Evolutionary conservation across 1,140 invertebrate species (phyloP).

Genomic region (Acromyrmex charruanus): DNA sequence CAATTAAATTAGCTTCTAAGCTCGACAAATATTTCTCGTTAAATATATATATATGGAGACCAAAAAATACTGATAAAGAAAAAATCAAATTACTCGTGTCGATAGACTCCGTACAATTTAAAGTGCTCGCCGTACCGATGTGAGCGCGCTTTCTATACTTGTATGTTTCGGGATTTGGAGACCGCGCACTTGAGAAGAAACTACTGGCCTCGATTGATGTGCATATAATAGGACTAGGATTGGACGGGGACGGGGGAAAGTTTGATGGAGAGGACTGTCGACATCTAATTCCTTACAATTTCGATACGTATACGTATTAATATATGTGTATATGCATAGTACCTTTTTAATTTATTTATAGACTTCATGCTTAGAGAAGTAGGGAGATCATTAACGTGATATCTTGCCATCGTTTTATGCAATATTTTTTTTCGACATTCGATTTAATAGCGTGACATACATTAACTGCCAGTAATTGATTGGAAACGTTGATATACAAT

Average conservation of each 20-base stretch:
- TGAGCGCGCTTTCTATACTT: conserved; percentile 64
- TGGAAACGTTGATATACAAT: conserved; percentile 48
- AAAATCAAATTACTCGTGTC: conserved; percentile 9
- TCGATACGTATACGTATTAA: conserved; percentile 83
- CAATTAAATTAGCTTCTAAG: conserved; percentile 8
- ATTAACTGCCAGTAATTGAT: conserved; percentile 47
- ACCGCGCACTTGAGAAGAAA: conserved; percentile 56
- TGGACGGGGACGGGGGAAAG: conserved; percentile 61
- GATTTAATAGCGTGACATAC: conserved; percentile 58
- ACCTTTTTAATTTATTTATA: conserved; percentile 81
- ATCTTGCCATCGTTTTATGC: background rate
- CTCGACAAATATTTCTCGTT: conserved; percentile 16
- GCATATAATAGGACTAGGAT: conserved; percentile 59
- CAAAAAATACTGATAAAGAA: conserved; percentile 11
- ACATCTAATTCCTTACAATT: conserved; percentile 82
- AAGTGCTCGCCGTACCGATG: conserved; percentile 43
- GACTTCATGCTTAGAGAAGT: conserved; percentile 67
- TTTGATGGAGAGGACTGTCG: conserved; percentile 67
- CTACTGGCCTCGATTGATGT: conserved; percentile 66
- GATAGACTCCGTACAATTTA: background rate
- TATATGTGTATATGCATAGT: conserved; percentile 81
- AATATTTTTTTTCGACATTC: conserved; percentile 44
- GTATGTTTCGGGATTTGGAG: conserved; percentile 51
- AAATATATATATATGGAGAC: background rate
- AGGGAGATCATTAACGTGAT: conserved; percentile 64